Percentiles rank a stretch among this genome's conserved stretches.
These are phyloP conservation scores for Hirtodrosophila alboralis DNA, from an alignment of 2,888 invertebrate genomes.

Conservation along the genomic window DNA sequence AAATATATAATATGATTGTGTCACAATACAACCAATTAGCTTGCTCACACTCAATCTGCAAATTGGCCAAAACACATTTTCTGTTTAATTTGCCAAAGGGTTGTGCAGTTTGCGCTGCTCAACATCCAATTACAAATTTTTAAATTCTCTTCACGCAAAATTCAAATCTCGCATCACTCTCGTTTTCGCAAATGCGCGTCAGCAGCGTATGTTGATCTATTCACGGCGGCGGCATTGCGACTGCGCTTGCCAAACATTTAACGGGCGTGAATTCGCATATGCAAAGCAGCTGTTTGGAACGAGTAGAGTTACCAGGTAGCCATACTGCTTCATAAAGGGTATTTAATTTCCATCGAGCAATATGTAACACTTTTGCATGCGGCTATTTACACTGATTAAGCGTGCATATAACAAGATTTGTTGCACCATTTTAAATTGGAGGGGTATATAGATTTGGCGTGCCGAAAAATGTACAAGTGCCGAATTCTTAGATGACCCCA, in stretches of 20 bases:
- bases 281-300: constrained; percentile 50
- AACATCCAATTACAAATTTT: constrained; percentile 5
- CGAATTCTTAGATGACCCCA: no score
- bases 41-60: constrained; percentile 8
- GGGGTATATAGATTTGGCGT: no score
- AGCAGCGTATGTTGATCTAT: constrained; percentile 11
- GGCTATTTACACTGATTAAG: no score
- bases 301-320: constrained; percentile 31
- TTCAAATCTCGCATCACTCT: constrained; percentile 21
- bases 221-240: constrained; percentile 59
- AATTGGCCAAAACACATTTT: constrained; percentile 8
- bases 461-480: no score
- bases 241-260: constrained; percentile 53
- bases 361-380: no score
- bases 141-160: constrained; percentile 34
- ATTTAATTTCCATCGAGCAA: neutral
- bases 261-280: constrained; percentile 53
- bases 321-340: neutral
- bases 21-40: constrained; percentile 20
- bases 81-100: constrained; percentile 2
- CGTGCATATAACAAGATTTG: no score
- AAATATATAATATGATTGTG: constrained; percentile 17
- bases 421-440: no score
- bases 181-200: constrained; percentile 17
- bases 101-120: neutral